Evolutionary conservation across 2,888 invertebrate genomes (phyloP).

Genomic region (Xylota segnis): DNA sequence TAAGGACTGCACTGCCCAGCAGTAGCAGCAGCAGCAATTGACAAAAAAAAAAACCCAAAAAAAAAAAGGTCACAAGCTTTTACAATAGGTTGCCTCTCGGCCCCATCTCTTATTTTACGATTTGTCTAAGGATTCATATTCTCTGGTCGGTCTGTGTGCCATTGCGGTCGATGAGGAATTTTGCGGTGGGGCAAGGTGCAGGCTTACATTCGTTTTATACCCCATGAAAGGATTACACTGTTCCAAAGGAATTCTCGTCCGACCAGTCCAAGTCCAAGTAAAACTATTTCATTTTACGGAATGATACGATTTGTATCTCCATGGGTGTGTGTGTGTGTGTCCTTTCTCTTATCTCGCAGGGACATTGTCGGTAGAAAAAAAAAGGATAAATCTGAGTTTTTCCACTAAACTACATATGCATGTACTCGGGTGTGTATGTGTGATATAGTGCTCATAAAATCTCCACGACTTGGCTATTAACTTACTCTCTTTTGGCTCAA

Average conservation of each 20-base stretch:
- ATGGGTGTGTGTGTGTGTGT: conserved; percentile 7
- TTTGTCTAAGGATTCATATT: conserved; percentile 71
- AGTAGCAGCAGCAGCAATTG: conserved; percentile 48
- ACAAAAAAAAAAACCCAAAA: conserved; percentile 53
- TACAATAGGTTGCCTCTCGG: conserved; percentile 40
- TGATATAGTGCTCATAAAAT: conserved; percentile 53
- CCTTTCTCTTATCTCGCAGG: conserved; percentile 31
- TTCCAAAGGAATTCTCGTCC: conserved; percentile 58
- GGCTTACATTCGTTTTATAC: conserved; percentile 62
- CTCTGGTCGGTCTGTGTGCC: conserved; percentile 51
- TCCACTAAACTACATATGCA: conserved; percentile 19
- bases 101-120: conserved; percentile 67
- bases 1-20: conserved; percentile 37
- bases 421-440: conserved; percentile 22
- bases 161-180: conserved; percentile 70
- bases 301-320: conserved; percentile 61
- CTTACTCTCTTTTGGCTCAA: conserved; percentile 85
- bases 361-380: conserved; percentile 16
- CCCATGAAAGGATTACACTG: conserved; percentile 64
- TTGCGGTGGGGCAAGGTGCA: conserved; percentile 44
- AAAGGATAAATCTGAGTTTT: conserved; percentile 35
- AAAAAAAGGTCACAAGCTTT: conserved; percentile 58
- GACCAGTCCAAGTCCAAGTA: conserved; percentile 34
- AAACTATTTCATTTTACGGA: conserved; percentile 67
- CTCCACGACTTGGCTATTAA: conserved; percentile 67